Evolutionary conservation across 2,888 invertebrate genomes (phyloP), one percentile per base, ranked within the genome.

Genomic region (Rhingia campestris): DNA sequence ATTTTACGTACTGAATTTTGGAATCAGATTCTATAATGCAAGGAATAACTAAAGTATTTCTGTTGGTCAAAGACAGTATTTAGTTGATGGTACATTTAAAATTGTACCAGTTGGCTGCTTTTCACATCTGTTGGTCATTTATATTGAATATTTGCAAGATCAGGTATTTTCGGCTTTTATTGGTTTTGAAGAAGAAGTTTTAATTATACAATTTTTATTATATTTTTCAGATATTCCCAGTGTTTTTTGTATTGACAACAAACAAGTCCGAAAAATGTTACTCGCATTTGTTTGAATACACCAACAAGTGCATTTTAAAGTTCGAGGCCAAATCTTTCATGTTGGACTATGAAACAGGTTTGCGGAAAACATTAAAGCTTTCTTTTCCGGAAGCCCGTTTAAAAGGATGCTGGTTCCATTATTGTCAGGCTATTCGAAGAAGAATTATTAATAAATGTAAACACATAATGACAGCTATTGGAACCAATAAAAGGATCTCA

Each of bases 71-170:
- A 5, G 54, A 14, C 54, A 37, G 3, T 54, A 54, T 54, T 54
- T 54, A 14, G n/a, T 54, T 35, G 12, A 35, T 12, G 35, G 7
- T 5, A 54, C 54, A 1, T 37, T 54, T 37, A 54, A 54, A 14
- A n/a, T 39, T 54, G 54, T 54, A 7, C 54, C 54, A 35, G 6
- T 5, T 10, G 53, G 33, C 32, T 53, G 33, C 33, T 53, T 53
- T 12, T 4, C 35, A n/a, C 54, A 54, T 12, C 54, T 54, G 12
- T 12, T 54, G 7, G 12, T 54, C 4, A 14, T 35, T 12, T 53
- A 53, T 5, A 37, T 54, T 14, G 2, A 54, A n/a, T 54, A 54
- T 54, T 54, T 54, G n/a, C 35, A 37, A n/a, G 12, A 54, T 0
- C 12, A 54, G 37, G 14, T 54, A 1, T 12, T 35, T 37, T 35